These are phyloP conservation scores for Anniella stebbinsi DNA, from an alignment of 2,797 vertebrate species.

Conservation along the genomic window DNA sequence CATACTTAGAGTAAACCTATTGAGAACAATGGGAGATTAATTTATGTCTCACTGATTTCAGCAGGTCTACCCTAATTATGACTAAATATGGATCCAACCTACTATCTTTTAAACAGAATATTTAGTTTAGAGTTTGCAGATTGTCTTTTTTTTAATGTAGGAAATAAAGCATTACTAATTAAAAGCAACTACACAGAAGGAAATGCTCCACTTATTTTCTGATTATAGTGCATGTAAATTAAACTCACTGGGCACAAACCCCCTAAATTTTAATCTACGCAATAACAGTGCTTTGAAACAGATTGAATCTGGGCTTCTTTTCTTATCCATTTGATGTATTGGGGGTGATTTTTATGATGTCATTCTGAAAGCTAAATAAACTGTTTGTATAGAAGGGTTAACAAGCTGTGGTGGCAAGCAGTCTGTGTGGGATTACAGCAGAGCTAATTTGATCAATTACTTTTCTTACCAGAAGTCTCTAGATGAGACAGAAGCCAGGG, in stretches of 20 bases:
- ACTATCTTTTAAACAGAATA: not conserved
- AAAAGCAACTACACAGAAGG: not conserved
- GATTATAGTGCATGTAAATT: slow-evolving; percentile 36
- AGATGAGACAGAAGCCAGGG: slow-evolving; percentile 84
- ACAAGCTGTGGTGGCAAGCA: slow-evolving; percentile 75
- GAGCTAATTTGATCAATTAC: slow-evolving; percentile 85
- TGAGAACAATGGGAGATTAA: no score
- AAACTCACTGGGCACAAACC: slow-evolving; percentile 31
- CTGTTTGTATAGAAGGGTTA: slow-evolving; percentile 77
- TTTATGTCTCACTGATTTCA: no score
- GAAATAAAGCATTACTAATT: not conserved
- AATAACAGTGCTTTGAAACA: slow-evolving; percentile 46
- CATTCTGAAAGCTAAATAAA: slow-evolving; percentile 81
- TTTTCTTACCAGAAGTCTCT: slow-evolving; percentile 79
- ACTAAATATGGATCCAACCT: no score
- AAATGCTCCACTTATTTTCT: slow-evolving; percentile 22
- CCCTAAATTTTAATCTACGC: slow-evolving; percentile 53
- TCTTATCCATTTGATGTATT: slow-evolving; percentile 72
- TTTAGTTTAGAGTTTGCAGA: not conserved
- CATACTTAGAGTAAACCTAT: no score
- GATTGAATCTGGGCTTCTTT: slow-evolving; percentile 66
- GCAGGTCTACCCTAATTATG: no score
- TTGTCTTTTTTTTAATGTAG: not conserved
- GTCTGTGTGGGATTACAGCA: slow-evolving; percentile 75
- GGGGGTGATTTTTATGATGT: slow-evolving; percentile 76